A percentile compares a stretch with the other conserved stretches of the same genome.
These are phyloP conservation scores for Chromoteleia sp. DNA, from an alignment of 2,888 invertebrate genomes.

Conservation along the genomic window DNA sequence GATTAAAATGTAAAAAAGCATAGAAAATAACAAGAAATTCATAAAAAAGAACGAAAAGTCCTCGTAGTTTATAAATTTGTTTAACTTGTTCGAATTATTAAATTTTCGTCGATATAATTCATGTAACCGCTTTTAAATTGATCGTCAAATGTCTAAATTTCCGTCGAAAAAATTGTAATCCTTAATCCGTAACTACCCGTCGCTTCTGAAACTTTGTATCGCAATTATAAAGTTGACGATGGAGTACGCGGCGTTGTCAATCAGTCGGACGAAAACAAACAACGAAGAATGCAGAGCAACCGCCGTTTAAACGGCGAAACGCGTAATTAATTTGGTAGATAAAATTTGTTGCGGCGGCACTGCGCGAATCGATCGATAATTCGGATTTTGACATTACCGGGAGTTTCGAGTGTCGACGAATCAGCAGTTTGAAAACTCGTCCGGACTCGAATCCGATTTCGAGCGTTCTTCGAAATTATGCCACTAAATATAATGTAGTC, in stretches of 20 bases:
- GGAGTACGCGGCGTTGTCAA: conserved; percentile 18
- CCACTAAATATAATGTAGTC: conserved; percentile 67
- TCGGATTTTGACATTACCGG: conserved; percentile 10
- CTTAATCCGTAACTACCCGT: conserved; percentile 19
- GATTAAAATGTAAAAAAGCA: too few species aligned
- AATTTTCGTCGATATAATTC: too few species aligned
- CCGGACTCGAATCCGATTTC: conserved; percentile 46
- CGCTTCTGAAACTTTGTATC: conserved; percentile 18
- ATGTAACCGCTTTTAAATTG: conserved; percentile 4
- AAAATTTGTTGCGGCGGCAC: not conserved
- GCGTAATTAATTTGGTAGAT: conserved; percentile 26
- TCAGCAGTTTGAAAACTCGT: conserved; percentile 59
- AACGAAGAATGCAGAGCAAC: conserved; percentile 4
- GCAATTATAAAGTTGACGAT: conserved; percentile 37
- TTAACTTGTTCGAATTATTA: too few species aligned
- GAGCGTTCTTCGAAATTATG: conserved; percentile 68
- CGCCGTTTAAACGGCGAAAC: conserved; percentile 18
- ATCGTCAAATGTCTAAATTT: conserved; percentile 2
- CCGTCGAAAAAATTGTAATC: conserved; percentile 10
- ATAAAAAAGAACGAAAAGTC: too few species aligned
- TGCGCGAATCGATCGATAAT: conserved; percentile 33
- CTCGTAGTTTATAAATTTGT: too few species aligned
- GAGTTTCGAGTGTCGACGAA: conserved; percentile 52
- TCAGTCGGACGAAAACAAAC: conserved; percentile 35
- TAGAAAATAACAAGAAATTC: too few species aligned